Base-by-base conservation (phyloP, 2,113 vertebrate species). In the Mola mola region DNA sequence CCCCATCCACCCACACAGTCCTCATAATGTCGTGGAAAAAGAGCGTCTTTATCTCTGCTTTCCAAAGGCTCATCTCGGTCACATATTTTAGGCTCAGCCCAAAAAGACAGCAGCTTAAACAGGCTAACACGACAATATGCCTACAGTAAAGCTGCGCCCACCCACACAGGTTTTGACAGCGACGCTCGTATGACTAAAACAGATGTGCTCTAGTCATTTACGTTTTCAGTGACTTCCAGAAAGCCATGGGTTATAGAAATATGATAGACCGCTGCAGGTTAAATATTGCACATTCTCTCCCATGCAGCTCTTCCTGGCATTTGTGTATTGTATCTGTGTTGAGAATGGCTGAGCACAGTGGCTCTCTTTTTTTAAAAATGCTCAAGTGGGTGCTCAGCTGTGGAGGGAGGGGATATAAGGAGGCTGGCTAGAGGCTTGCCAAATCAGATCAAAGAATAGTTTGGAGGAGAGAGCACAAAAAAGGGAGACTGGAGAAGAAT, bases 381-480 rank as follows among this genome's bases (percentile, higher is more conserved):
- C 68, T 76, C 37, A 47, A 82, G 61, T 61, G 22, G 66, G 62
- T 80, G 65, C 69, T 82, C 72, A 64, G 78, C 72, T 84, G 77
- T 58, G 60, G 53, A 66, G 58, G 42, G 81, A 79, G 79, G 84
- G 46, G 64, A 72, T 31, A 47, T 48, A 57, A 62, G 78, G 86
- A 2, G 88, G 81, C 72, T 42, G 81, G 86, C 46, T 78, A 78
- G 86, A 75, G 82, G 85, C 85, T 87, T 82, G 85, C 81, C 84
- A 89, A 87, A 88, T 86, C 66, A 48, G 81, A 88, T 74, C 73
- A 75, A 63, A 72, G 73, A 60, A 58, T 63, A 58, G 28, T 73
- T 61, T 57, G 60, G 81, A 84, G 72, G 81, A 73, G 78, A 69
- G 52, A 22, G 28, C 25, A 65, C 49, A 40, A 29, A 58, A 70